Evolutionary conservation across 2,797 vertebrate species (phyloP), one percentile per base, ranked within the genome.

Genomic region (Loris lydekkerianus): DNA sequence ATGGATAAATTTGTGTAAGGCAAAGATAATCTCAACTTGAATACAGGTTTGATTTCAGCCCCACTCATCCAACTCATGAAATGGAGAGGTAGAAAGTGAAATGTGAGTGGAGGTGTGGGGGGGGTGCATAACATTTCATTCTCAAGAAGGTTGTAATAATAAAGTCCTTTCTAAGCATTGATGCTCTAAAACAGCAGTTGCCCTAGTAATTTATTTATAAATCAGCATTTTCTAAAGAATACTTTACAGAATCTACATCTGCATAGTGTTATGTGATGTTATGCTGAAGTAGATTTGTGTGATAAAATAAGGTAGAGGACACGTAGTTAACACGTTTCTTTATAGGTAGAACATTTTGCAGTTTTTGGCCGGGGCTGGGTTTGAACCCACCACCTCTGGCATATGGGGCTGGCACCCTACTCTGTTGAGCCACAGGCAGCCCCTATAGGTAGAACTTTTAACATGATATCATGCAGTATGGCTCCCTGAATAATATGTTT

Each of bases 1-100:
- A 63, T 34, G 78, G 14, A 29, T 43, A 83, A 2, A 5, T 31
- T 31, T 84, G 8, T 85, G n/a, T 0, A n/a, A 1, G 29, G n/a
- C 61, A 91, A 58, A 78, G 21, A 31, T 73, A 82, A 86, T 63
- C 73, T 77, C 76, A 63, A 29, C 10, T 65, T 76, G 61, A 96
- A 77, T 46, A 61, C 9, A 82, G 40, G 2, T 78, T n/a, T 56
- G 63, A 11, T 40, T 70, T 61, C 7, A 83, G 21, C 23, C 8
- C 2, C 49, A 5, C 56, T 34, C 21, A 83, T 75, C 17, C 25
- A 69, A 34, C n/a, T 92, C 58, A 34, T 14, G 27, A 76, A 40
- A 6, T 29, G 15, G 10, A 49, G 7, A 29, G 17, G 17, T 7
- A 65, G 40, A 37, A 53, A 13, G 8, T 86, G 20, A 58, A 85